Base-by-base conservation (phyloP, 2,113 vertebrate genomes). In the Columba janthina region DNA sequence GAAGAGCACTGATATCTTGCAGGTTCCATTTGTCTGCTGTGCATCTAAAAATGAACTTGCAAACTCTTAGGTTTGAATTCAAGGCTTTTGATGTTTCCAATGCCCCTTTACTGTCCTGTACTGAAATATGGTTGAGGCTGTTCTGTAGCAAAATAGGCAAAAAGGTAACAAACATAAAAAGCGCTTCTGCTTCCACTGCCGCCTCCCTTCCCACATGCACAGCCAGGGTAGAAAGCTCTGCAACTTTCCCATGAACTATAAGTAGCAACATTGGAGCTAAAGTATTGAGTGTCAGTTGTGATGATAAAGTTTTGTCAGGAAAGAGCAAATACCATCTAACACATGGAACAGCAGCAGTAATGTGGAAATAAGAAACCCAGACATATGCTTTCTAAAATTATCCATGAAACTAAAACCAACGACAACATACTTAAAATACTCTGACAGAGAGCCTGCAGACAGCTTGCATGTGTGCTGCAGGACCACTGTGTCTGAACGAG, bases 351-450 rank as follows among this genome's bases (percentile, higher is more conserved):
- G 90, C 91, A 96, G 81, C 70, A 93, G 67, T 67, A 82, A 93
- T 82, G 83, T 86, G 83, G 96, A 95, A 97, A 97, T 94, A 38
- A 95, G 96, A 96, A 93, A 96, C 81, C 57, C 56, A 85, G 82
- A 93, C 97, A 96, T 77, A 96, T 66, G 96, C 91, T 96, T 95
- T 89, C 97, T 97, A 98, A 97, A 97, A 96, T 97, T 97, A 97
- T 92, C 97, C 72, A 32, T 80, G 91, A 95, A 97, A 97, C 57
- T 95, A 93, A 96, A 93, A 87, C 96, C 91, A 87, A 96, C 80
- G 91, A 88, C 94, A 95, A 89, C 92, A 94, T 97, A 89, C 26
- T 96, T 95, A 56, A 94, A 94, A 97, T 97, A 90, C 78, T 71
- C 78, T 50, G 77, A 26, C 12, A 64, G 79, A 10, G 19, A 88